These are phyloP conservation scores for Ellobius talpinus DNA, from an alignment of 2,113 vertebrate species.

Conservation along the genomic window DNA sequence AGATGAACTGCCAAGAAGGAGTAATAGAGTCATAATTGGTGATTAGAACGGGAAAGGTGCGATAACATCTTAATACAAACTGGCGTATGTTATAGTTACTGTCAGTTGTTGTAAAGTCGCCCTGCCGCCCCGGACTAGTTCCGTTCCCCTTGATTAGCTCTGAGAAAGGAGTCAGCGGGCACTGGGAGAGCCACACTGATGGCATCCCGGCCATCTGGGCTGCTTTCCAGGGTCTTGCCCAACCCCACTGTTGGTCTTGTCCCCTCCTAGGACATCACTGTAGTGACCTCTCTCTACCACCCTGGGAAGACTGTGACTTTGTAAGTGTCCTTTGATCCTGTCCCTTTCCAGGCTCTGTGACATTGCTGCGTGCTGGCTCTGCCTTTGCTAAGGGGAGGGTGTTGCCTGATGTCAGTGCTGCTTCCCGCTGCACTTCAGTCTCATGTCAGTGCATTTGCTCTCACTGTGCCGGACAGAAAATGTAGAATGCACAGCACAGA, in stretches of 20 bases:
- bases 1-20: constrained; percentile 96
- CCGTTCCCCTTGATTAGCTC: constrained; percentile 69
- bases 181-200: constrained; percentile 24
- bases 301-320: not conserved
- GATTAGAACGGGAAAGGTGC: constrained; percentile 93
- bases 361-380: constrained; percentile 66
- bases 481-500: not conserved
- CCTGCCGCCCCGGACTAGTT: constrained; percentile 56
- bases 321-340: constrained; percentile 26
- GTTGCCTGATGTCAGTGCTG: not conserved
- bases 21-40: constrained; percentile 99
- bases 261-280: not conserved
- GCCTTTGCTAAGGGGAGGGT: constrained; percentile 21
- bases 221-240: constrained; percentile 76
- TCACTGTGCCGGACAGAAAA: not conserved
- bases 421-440: not conserved
- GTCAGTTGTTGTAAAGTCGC: constrained; percentile 85
- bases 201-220: constrained; percentile 47
- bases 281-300: not conserved
- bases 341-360: not conserved
- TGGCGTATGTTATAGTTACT: constrained; percentile 84
- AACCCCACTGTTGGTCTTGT: constrained; percentile 59
- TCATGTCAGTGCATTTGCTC: not conserved
- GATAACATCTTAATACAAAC: constrained; percentile 91
- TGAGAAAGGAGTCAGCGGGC: constrained; percentile 29